Percentiles rank a stretch among this genome's conserved stretches.
phyloP scores from a whole-genome alignment of 2,113 vertebrate genomes.

The Mormyrus iriodes region DNA sequence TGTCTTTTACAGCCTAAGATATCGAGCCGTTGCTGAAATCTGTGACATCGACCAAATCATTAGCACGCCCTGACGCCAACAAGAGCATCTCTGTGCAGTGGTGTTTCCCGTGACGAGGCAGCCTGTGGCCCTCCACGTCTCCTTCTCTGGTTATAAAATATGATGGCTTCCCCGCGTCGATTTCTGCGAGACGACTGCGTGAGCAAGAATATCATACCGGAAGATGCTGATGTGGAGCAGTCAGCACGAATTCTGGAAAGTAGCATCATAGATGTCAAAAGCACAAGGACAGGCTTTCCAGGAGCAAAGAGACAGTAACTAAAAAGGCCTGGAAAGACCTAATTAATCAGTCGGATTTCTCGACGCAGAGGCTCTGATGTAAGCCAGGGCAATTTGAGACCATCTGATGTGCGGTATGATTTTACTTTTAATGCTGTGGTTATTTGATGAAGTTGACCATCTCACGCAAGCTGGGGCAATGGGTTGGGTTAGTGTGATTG shows the following conservation, averaged over 20 bases:
- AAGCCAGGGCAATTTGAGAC: background rate
- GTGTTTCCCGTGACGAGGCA: background rate
- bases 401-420: background rate
- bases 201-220: constrained; percentile 20
- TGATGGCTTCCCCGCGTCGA: constrained; percentile 3
- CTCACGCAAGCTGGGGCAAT: background rate
- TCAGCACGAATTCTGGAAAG: constrained; percentile 38
- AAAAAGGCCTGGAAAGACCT: constrained; percentile 32
- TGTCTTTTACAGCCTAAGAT: background rate
- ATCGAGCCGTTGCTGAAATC: background rate
- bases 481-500: background rate
- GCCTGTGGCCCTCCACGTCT: background rate
- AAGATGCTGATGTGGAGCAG: constrained; percentile 31
- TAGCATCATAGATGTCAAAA: background rate
- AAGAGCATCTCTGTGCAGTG: background rate
- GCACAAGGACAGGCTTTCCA: background rate
- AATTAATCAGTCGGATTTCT: constrained; percentile 38
- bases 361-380: background rate
- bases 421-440: background rate
- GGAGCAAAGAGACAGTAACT: background rate
- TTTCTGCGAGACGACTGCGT: constrained; percentile 48
- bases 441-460: background rate
- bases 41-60: background rate
- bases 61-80: background rate
- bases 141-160: constrained; percentile 10